Base-by-base conservation (phyloP, 2,797 vertebrate genomes). In the Typhlichthys subterraneus region DNA sequence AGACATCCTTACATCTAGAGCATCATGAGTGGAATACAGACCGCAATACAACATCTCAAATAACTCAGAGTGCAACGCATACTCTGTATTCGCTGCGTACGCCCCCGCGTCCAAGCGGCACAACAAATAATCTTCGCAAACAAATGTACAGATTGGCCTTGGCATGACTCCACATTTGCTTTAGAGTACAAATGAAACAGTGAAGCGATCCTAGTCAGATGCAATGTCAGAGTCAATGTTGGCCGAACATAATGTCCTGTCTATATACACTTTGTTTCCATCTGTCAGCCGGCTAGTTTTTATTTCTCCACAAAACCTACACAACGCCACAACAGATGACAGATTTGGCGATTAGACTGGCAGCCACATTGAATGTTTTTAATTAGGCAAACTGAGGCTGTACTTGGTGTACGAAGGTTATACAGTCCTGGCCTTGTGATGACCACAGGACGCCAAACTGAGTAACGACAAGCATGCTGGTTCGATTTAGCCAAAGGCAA, bases 61-160 rank as follows among this genome's bases (percentile, higher is more conserved):
- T 12, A 53, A 29, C 60, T 62, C 48, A 64, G 38, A 60, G 55
- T 59, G 58, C 8, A 49, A 55, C 46, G 58, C 61, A 80, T 3
- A 61, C 14, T 52, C 45, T 19, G 38, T 12, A 23, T 65, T 49
- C 2, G 5, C 57, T 38, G 45, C 1, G 8, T 15, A 62, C 31
- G 51, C n/a, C 15, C 46, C 52, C 5, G 4, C 57, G 69, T 73
- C 66, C 66, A 71, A 63, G 77, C 48, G 57, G 72, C 59, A 59
- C 29, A 5, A 45, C 53, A 72, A 79, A 70, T 31, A 74, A 60
- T 52, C 29, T 63, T 77, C 60, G 79, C 55, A 29, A 55, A 67
- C 52, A 52, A 57, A 51, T 67, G 70, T 15, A 69, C 51, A 77
- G 72, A 70, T 15, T 67, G 65, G 79, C 85, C 83, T 82, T 69